Evolutionary conservation across 2,888 invertebrate genomes (phyloP).

Genomic region (Steinernema carpocapsae): DNA sequence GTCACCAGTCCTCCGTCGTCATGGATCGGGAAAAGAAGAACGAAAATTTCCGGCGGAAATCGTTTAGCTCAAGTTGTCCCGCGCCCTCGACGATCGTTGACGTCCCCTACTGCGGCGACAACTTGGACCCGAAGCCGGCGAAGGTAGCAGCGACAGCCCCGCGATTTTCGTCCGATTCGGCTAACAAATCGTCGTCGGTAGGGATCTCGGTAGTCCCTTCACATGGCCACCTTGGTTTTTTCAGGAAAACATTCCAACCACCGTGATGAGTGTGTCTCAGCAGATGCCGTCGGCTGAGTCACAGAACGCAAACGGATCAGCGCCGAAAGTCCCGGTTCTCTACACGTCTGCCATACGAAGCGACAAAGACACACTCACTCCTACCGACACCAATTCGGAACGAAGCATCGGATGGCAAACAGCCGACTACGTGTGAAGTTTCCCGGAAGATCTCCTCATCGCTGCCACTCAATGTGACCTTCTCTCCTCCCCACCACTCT

Average conservation of each 20-base stretch:
- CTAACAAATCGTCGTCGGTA: constrained; percentile 6
- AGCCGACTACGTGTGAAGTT: constrained; percentile 39
- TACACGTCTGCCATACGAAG: constrained; percentile 37
- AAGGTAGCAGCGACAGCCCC: background rate
- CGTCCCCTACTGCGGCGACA: constrained; percentile 27
- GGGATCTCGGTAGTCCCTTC: background rate
- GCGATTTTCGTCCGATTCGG: background rate
- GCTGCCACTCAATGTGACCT: constrained; percentile 33
- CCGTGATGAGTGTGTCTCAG: background rate
- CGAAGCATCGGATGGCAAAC: constrained; percentile 38
- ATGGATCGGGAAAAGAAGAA: constrained; percentile 37
- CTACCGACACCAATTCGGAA: constrained; percentile 27
- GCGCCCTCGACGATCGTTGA: constrained; percentile 14
- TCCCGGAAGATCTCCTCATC: background rate
- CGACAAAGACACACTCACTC: constrained; percentile 38
- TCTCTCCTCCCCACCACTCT: background rate
- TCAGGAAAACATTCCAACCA: constrained; percentile 22
- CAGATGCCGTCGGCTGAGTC: background rate
- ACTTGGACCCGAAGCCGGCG: constrained; percentile 17
- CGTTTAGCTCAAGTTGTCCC: constrained; percentile 31
- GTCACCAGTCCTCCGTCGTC: constrained; percentile 36
- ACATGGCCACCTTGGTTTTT: background rate
- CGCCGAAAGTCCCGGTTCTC: constrained; percentile 28
- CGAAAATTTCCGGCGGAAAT: constrained; percentile 37
- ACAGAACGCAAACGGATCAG: background rate